Conservation (phyloP, 2,113 vertebrate species). For the Brachirus orientalis region DNA sequence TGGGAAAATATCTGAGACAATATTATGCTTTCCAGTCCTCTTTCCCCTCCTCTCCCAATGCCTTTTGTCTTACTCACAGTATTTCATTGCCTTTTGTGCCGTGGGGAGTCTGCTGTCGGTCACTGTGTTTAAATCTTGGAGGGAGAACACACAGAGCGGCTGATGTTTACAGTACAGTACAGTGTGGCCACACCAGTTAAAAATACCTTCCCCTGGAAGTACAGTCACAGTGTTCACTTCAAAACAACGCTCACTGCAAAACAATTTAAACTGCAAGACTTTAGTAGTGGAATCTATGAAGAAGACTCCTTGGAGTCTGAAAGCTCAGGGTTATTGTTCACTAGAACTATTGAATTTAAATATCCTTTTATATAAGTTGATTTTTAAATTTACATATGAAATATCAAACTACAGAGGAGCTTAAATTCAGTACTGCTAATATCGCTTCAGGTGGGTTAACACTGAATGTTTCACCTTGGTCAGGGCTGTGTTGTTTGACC, state of each 20-base stretch:
- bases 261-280: constrained; percentile 22
- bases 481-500: too few species aligned
- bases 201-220: constrained; percentile 63
- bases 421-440: too few species aligned
- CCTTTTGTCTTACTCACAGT: constrained; percentile 41
- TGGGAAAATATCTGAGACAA: constrained; percentile 47
- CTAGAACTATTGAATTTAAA: too few species aligned
- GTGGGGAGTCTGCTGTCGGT: constrained; percentile 52
- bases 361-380: not conserved
- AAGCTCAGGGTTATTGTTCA: not conserved
- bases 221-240: constrained; percentile 35
- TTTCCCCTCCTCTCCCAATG: constrained; percentile 14
- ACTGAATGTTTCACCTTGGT: too few species aligned
- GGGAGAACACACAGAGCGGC: constrained; percentile 69
- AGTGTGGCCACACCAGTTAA: constrained; percentile 60
- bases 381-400: too few species aligned
- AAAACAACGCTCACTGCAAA: not conserved
- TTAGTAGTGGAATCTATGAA: not conserved
- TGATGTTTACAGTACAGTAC: constrained; percentile 74
- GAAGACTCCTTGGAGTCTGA: not conserved
- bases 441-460: too few species aligned
- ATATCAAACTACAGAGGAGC: too few species aligned
- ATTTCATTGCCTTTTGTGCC: constrained; percentile 54
- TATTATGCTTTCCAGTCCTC: constrained; percentile 48
- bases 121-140: constrained; percentile 66